Percentiles rank a stretch among this genome's conserved stretches.
These are phyloP conservation scores for Mystacides longicornis DNA, from an alignment of 2,888 invertebrate genomes.

Conservation along the genomic window DNA sequence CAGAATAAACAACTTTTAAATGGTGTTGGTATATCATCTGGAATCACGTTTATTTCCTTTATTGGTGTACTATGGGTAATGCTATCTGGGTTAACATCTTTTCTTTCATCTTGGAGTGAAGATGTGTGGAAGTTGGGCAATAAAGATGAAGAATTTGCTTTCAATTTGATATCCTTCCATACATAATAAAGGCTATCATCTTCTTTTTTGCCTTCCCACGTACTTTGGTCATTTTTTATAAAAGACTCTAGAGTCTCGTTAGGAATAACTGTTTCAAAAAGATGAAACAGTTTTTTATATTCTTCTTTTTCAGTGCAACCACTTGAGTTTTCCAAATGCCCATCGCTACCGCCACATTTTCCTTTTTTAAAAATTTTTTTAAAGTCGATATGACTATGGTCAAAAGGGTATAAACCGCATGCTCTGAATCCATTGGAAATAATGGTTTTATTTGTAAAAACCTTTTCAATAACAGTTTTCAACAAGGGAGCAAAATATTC, in stretches of 20 bases:
- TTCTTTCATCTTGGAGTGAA: too few relatives aligned
- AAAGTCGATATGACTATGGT: background rate
- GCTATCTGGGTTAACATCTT: too few relatives aligned
- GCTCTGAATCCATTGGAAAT: background rate
- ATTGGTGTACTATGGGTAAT: too few relatives aligned
- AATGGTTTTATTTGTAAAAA: background rate
- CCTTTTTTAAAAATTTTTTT: background rate
- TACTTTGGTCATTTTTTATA: background rate
- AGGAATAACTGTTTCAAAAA: background rate
- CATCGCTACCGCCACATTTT: background rate
- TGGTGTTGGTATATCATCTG: too few relatives aligned
- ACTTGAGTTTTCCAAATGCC: too few relatives aligned
- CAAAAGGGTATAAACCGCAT: background rate
- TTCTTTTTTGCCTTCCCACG: too few relatives aligned
- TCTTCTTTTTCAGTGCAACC: background rate
- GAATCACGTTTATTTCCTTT: too few relatives aligned
- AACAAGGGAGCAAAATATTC: slow-evolving; percentile 1
- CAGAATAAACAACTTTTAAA: too few relatives aligned
- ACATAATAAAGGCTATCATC: too few relatives aligned
- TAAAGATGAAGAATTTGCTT: too few relatives aligned
- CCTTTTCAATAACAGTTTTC: background rate
- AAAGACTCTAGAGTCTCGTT: background rate
- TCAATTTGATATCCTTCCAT: too few relatives aligned
- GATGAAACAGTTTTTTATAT: background rate
- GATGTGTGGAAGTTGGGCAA: too few relatives aligned